Evolutionary conservation across 2,113 vertebrate species (phyloP).

Genomic region (Periophthalmus modestus): DNA sequence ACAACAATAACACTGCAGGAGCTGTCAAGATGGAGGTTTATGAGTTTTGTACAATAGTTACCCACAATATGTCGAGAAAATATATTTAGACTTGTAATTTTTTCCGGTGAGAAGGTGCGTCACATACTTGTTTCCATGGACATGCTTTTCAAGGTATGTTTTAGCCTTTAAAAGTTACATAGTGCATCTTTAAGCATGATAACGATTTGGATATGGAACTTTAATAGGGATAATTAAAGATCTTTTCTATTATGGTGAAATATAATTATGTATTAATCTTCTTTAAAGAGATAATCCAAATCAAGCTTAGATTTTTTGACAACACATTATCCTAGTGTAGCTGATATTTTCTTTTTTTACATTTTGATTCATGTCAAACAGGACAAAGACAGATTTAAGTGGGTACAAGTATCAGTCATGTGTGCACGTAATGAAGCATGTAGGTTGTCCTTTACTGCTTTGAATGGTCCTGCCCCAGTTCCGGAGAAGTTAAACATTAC

Average conservation of each 20-base stretch:
- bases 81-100: not conserved
- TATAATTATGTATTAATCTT: not conserved
- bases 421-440: conserved; percentile 24
- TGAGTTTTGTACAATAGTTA: not conserved
- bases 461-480: conserved; percentile 43
- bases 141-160: too few species aligned
- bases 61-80: not conserved
- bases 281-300: not conserved
- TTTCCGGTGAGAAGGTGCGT: too few species aligned
- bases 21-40: not conserved
- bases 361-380: not conserved
- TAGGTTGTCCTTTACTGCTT: conserved; percentile 32
- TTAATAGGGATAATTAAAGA: too few species aligned
- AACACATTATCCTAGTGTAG: not conserved
- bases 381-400: not conserved
- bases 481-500: conserved; percentile 42
- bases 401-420: conserved; percentile 8
- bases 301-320: not conserved
- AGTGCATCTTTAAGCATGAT: too few species aligned
- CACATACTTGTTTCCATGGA: too few species aligned
- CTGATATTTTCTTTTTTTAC: not conserved
- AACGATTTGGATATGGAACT: too few species aligned
- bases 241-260: too few species aligned
- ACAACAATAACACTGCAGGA: conserved; percentile 14
- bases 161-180: too few species aligned